Evolutionary conservation across 2,797 vertebrate species (phyloP).

Genomic region (Pampus argenteus): DNA sequence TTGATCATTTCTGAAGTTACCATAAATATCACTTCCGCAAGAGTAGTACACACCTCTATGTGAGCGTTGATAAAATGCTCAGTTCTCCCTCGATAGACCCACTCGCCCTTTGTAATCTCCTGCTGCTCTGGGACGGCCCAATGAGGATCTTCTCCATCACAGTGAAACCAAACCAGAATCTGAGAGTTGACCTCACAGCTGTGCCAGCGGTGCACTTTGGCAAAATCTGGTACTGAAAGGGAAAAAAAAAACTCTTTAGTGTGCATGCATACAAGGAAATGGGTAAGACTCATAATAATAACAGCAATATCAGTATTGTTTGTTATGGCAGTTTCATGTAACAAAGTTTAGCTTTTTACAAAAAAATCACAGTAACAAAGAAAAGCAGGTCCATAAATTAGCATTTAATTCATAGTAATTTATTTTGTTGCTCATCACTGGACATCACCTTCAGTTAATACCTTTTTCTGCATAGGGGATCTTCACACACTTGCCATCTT

Average conservation of each 20-base stretch:
- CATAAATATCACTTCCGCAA: too few relatives aligned
- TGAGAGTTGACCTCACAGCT: slow-evolving; percentile 83
- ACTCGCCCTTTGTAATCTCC: slow-evolving; percentile 77
- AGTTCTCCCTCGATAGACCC: slow-evolving; percentile 84
- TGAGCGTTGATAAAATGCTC: slow-evolving; percentile 86
- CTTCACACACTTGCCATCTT: slow-evolving; percentile 84
- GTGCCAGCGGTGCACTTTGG: slow-evolving; percentile 81
- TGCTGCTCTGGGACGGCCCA: slow-evolving; percentile 83
- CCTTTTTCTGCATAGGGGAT: slow-evolving; percentile 87
- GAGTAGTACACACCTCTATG: slow-evolving; percentile 82
- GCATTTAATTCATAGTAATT: not conserved
- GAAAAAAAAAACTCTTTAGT: not conserved
- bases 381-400: not conserved
- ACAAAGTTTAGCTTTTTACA: not conserved
- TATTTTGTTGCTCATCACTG: not conserved
- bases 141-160: slow-evolving; percentile 73
- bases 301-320: not conserved
- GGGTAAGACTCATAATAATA: not conserved
- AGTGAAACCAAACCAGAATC: slow-evolving; percentile 88
- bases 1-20: not conserved
- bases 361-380: not conserved
- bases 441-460: slow-evolving; percentile 31
- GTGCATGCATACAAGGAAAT: not conserved
- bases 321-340: too few relatives aligned
- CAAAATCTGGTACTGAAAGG: slow-evolving; percentile 84